Evolutionary conservation across 2,113 vertebrate genomes (phyloP).

Genomic region (Ciconia stormi): DNA sequence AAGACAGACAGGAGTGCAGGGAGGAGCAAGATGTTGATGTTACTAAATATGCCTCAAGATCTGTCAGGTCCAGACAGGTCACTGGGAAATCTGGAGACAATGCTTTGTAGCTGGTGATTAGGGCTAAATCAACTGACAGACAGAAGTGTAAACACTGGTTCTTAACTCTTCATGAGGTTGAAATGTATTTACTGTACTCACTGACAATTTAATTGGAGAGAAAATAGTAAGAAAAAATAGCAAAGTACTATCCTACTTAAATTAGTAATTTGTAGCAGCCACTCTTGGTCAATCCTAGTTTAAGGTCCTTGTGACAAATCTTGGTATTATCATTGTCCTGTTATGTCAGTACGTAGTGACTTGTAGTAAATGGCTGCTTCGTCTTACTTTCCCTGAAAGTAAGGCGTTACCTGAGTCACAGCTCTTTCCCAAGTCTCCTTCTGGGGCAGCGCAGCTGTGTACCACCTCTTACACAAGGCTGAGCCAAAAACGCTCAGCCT

Average conservation of each 20-base stretch:
- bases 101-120: background rate
- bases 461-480: background rate
- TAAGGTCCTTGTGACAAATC: background rate
- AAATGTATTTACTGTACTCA: background rate
- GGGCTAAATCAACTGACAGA: background rate
- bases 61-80: slow-evolving; percentile 22
- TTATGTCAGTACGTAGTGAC: accelerated
- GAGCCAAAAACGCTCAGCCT: background rate
- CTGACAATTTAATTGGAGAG: background rate
- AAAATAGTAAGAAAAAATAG: background rate
- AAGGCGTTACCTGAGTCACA: accelerated
- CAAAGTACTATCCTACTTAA: background rate
- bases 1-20: background rate
- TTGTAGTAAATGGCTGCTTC: background rate
- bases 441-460: background rate
- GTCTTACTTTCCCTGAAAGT: background rate
- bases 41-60: background rate
- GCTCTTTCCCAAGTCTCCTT: background rate
- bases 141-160: background rate
- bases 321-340: background rate
- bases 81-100: background rate
- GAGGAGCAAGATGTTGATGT: background rate
- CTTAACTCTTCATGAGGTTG: background rate
- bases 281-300: background rate
- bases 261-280: background rate